These are phyloP conservation scores for Clitarchus hookeri DNA, from an alignment of 2,888 invertebrate genomes.

Conservation along the genomic window DNA sequence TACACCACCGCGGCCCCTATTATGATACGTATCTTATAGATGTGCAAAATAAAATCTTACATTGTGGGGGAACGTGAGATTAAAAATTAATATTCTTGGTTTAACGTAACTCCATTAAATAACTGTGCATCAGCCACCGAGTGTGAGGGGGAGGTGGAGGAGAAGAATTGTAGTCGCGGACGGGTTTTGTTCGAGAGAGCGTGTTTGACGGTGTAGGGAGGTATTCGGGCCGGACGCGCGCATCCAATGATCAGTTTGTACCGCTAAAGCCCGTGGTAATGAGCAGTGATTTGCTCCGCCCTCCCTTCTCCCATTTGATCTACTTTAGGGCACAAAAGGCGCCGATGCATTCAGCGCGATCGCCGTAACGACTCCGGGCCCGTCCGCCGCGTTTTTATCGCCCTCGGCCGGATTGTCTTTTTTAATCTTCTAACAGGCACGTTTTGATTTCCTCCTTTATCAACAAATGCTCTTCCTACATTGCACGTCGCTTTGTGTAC, in stretches of 20 bases:
- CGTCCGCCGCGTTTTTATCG: not conserved
- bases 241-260: not conserved
- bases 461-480: constrained; percentile 28
- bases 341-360: constrained; percentile 12
- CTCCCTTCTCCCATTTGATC: not conserved
- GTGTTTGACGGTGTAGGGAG: constrained; percentile 20
- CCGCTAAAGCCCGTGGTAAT: constrained; percentile 8
- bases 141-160: too few relatives aligned
- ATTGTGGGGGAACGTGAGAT: too few relatives aligned
- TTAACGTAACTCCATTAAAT: too few relatives aligned
- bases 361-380: not conserved
- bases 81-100: too few relatives aligned
- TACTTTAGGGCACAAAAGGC: constrained; percentile 23
- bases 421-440: constrained; percentile 25
- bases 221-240: constrained; percentile 8
- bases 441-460: constrained; percentile 31
- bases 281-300: not conserved
- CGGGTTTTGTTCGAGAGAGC: too few relatives aligned
- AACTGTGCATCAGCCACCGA: too few relatives aligned
- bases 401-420: constrained; percentile 8
- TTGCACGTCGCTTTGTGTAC: constrained; percentile 27
- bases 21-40: too few relatives aligned
- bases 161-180: too few relatives aligned
- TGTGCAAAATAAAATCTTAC: too few relatives aligned
- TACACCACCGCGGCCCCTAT: too few relatives aligned